Conservation (phyloP, 2,888 invertebrate species). For the Agrochola litura region DNA sequence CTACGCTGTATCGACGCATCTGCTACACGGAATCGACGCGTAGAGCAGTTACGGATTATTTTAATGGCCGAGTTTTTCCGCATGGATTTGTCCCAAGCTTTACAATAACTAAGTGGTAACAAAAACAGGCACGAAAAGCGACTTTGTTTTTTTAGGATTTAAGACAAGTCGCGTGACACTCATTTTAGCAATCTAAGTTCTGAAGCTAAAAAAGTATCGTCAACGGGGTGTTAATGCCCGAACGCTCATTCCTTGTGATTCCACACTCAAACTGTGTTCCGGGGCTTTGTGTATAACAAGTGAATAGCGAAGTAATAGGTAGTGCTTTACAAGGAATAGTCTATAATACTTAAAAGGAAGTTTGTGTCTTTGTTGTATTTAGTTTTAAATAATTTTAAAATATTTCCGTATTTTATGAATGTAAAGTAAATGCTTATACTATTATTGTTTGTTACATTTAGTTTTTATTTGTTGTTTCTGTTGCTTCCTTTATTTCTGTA, state of each 20-base stretch:
- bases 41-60: background rate
- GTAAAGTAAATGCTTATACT: background rate
- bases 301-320: no score
- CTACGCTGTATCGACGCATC: background rate
- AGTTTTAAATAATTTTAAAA: background rate
- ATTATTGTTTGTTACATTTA: background rate
- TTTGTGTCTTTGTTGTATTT: background rate
- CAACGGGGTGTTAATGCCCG: background rate
- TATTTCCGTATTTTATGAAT: background rate
- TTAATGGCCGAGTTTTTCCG: background rate
- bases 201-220: background rate
- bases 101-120: background rate
- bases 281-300: no score
- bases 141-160: background rate
- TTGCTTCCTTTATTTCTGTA: background rate
- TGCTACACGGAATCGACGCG: background rate
- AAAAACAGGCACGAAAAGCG: background rate
- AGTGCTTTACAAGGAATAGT: no score
- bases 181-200: background rate
- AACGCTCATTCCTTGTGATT: background rate
- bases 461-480: background rate
- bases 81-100: background rate
- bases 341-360: no score
- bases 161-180: background rate
- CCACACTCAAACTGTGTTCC: background rate